A percentile compares a stretch with the other conserved stretches of the same genome.
These are phyloP conservation scores for Strigamia transsilvanica DNA, from an alignment of 2,888 invertebrate genomes.

Conservation along the genomic window DNA sequence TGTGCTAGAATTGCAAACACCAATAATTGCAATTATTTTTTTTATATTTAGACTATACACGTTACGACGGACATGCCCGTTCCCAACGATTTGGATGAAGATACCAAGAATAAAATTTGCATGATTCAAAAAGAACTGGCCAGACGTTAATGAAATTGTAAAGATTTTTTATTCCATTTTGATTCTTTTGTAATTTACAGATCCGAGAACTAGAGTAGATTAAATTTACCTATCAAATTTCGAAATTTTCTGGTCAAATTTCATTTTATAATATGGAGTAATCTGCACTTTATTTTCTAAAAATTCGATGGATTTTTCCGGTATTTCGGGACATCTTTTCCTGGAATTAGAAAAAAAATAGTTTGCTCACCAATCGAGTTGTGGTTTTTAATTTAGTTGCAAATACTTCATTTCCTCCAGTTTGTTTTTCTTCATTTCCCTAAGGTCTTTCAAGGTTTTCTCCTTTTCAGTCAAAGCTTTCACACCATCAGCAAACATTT, in stretches of 20 bases:
- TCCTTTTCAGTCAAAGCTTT: neutral
- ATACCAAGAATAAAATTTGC: slow-evolving; percentile 18
- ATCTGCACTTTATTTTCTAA: slow-evolving; percentile 20
- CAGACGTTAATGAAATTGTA: neutral
- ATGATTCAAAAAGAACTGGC: neutral
- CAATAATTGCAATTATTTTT: neutral
- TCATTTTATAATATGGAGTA: slow-evolving; percentile 2
- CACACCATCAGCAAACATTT: slow-evolving; percentile 1
- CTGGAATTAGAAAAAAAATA: neutral
- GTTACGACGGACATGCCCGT: neutral
- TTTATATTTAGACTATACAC: neutral
- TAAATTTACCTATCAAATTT: neutral
- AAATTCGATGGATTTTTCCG: neutral
- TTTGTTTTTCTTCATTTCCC: slow-evolving; percentile 44
- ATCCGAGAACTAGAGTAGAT: neutral
- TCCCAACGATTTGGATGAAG: slow-evolving; percentile 1
- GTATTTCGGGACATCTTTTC: neutral
- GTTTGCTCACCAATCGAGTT: neutral
- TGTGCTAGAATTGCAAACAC: neutral
- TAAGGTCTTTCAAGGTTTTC: slow-evolving; percentile 9
- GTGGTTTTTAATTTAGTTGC: neutral
- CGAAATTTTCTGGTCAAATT: slow-evolving; percentile 21
- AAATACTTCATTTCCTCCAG: slow-evolving; percentile 28
- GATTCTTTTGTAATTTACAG: neutral
- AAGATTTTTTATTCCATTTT: neutral